Conservation (phyloP, 2,888 invertebrate species). For the Nasonovia ribisnigri region DNA sequence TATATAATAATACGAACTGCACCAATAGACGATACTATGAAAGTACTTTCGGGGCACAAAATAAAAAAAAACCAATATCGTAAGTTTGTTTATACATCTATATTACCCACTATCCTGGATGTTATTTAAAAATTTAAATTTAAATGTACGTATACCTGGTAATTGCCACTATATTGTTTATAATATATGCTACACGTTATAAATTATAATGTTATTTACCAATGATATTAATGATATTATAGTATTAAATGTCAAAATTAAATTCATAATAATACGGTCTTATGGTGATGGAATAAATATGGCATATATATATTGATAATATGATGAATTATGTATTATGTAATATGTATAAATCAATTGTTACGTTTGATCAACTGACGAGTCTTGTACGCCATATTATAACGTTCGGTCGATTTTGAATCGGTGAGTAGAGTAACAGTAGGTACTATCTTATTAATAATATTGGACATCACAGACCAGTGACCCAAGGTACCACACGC, state of each 20-base stretch:
- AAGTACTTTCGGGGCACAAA: background rate
- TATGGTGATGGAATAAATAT: background rate
- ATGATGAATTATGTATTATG: background rate
- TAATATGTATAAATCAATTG: background rate
- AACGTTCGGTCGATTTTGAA: background rate
- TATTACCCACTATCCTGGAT: background rate
- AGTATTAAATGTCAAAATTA: background rate
- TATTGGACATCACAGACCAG: background rate
- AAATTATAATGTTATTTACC: background rate
- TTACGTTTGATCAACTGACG: background rate
- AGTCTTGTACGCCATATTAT: background rate
- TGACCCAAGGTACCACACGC: background rate
- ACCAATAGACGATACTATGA: background rate
- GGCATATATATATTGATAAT: background rate
- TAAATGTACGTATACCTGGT: background rate
- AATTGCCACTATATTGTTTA: background rate
- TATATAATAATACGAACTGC: background rate
- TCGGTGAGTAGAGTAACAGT: background rate
- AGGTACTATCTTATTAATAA: background rate
- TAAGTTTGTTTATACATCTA: background rate
- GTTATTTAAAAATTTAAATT: background rate
- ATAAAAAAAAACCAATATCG: background rate
- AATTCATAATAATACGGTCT: background rate
- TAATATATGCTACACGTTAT: background rate
- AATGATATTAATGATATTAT: background rate